Base-by-base conservation (phyloP, 2,888 invertebrate species). In the Nomada flava region DNA sequence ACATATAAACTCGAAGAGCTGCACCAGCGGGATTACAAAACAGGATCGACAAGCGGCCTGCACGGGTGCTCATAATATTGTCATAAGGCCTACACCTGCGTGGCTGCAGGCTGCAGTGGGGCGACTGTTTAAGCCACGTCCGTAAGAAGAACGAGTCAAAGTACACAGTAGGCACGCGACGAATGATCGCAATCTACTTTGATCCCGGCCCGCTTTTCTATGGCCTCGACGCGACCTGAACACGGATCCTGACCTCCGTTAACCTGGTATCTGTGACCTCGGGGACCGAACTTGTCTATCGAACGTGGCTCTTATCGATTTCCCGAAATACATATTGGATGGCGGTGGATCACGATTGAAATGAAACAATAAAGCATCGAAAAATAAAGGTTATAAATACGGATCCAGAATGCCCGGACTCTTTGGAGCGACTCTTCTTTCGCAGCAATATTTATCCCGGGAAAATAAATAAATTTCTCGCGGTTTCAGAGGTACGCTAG, bases 211-310 rank as follows among this genome's bases (percentile, higher is more conserved):
- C 83, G 82, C 86, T 85, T 86, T 85, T 86, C 79, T 74, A 82
- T 77, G 79, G 80, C 83, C 76, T 78, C 80, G 83, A 57, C 76
- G 75, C 82, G 87, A 89, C 83, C 89, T 81, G 83, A 81, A 88
- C 88, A 76, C 88, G 87, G 87, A 89, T 89, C 88, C 87, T 86
- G 89, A 90, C 90, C 90, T 90, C 89, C 87, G 81, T 86, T 90
- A 90, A 90, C 89, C 89, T 89, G 89, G 86, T 90, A 90, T 89
- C 86, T 77, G 69, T 64, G 80, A 82, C 74, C 84, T 78, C 71
- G 62, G 26, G 57, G 59, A 42, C 50, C 74, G 29, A 80, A 84
- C 87, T 65, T 76, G 69, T 76, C 76, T 44, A 26, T 15, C 26
- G 63, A 23, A 59, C 60, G 7, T 60, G 23, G 4, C 57, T 57